phyloP scores from a whole-genome alignment of 2,888 invertebrate genomes.

The Platynereis dumerilii region DNA sequence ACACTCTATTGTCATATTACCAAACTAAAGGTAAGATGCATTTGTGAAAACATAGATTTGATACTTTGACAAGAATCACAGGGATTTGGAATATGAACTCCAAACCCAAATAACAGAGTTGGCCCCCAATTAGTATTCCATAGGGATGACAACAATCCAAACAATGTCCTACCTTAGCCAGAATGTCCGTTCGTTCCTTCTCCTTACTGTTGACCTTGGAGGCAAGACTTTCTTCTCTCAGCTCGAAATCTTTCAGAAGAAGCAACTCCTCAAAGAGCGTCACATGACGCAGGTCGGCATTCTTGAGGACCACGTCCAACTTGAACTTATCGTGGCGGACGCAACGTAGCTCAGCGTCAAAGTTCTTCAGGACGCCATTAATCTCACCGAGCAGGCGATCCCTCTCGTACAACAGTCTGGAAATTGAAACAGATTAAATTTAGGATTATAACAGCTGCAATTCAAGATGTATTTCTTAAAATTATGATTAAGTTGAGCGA shows the following conservation, averaged over 20 bases:
- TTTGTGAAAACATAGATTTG: no score
- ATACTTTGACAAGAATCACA: no score
- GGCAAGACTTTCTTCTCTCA: conserved; percentile 59
- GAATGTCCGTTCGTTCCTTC: conserved; percentile 61
- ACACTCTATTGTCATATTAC: no score
- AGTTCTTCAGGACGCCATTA: conserved; percentile 69
- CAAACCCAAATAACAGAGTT: no score
- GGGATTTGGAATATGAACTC: no score
- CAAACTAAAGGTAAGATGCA: no score
- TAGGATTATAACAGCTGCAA: no score
- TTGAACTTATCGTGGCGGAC: conserved; percentile 60
- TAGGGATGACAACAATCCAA: no score
- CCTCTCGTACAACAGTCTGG: conserved; percentile 66
- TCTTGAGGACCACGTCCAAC: conserved; percentile 59
- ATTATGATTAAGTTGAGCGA: no score
- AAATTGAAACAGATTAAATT: background rate
- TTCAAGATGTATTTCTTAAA: no score
- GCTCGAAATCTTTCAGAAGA: conserved; percentile 63
- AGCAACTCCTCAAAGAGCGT: conserved; percentile 63
- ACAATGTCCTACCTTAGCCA: conserved; percentile 60
- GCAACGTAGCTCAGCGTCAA: conserved; percentile 68
- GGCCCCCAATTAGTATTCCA: no score
- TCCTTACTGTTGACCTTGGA: conserved; percentile 56
- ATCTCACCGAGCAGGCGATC: conserved; percentile 71
- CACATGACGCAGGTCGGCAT: conserved; percentile 62